Evolutionary conservation across 2,888 invertebrate genomes (phyloP), one percentile per base, ranked within the genome.

Genomic region (Chymomyza caudatula): DNA sequence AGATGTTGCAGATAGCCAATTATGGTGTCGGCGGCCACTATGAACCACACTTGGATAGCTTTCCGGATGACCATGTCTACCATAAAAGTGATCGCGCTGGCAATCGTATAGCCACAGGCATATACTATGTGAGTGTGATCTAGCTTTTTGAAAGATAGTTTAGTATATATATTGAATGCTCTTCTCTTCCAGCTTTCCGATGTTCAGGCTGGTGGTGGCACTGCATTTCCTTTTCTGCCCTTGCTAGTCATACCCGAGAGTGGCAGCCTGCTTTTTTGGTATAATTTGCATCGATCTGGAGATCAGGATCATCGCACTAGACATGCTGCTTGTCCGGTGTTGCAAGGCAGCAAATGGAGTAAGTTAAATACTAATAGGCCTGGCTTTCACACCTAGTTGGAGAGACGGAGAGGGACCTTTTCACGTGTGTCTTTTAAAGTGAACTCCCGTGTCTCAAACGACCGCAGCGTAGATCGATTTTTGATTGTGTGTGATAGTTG

Each of bases 191-290:
- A 98, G 98, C 96, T 99, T 95, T 96, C 96, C 61, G 97, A 98
- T 88, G 98, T 99, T n/a, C 94, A 95, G 44, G 97, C 97, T 88
- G 99, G 99, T 1, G 99, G 99, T 11, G 98, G 97, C 1, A 99
- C 99, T 0, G 99, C 98, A 5, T 99, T 99, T 91, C 97, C 98
- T 0, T 94, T 94, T 76, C 92, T 98, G 13, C 95, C 95, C 1
- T 92, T 96, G 43, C 93, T 96, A 47, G 92, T 99, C 57, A 96
- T 95, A 92, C 99, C 99, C 0, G 93, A 93, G 82, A 96, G 96
- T 86, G 93, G 93, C 44, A 90, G 92, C 43, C 92, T 88, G 8
- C 75, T 89, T n/a, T 86, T 89, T 49, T 89, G 89, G 89, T 82
- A 88, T 57, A 89, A 89, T 64, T 71, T 89, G 0, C 89, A 89